phyloP scores from a whole-genome alignment of 2,888 invertebrate genomes.

The Helleia helle region DNA sequence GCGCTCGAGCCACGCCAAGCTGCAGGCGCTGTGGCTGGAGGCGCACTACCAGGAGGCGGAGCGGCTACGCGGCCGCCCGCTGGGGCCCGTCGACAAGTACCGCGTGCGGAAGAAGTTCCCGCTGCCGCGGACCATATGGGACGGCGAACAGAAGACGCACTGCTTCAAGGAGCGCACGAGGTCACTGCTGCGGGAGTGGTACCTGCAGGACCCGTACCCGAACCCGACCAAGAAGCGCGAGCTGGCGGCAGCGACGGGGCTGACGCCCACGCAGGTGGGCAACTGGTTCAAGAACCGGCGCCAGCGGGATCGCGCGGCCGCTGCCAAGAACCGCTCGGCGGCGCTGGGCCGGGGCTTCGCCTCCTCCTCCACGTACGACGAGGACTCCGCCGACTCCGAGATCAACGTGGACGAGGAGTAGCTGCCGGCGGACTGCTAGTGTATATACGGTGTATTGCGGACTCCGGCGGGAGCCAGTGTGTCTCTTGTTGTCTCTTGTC shows the following conservation, averaged over 20 bases:
- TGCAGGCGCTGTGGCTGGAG: conserved; percentile 97
- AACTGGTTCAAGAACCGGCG: conserved; percentile 99
- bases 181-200: conserved; percentile 96
- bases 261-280: conserved; percentile 95
- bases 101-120: conserved; percentile 98
- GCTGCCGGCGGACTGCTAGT: conserved; percentile 41
- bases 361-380: conserved; percentile 68
- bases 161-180: conserved; percentile 99
- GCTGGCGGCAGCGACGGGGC: conserved; percentile 94
- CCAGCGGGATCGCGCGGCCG: conserved; percentile 95
- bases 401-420: conserved; percentile 71
- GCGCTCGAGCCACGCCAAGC: conserved; percentile 94
- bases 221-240: conserved; percentile 97
- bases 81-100: conserved; percentile 86
- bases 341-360: conserved; percentile 65
- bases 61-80: conserved; percentile 91
- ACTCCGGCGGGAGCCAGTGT: conserved; percentile 37
- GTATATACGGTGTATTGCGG: conserved; percentile 39
- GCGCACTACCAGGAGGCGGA: conserved; percentile 99
- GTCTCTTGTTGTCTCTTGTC: too few relatives aligned
- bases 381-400: conserved; percentile 67
- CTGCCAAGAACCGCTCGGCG: conserved; percentile 96
- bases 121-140: conserved; percentile 98
- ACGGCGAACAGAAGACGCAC: conserved; percentile 99
- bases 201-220: conserved; percentile 98